Percentiles rank a stretch among this genome's conserved stretches.
These are phyloP conservation scores for Cynopterus brachyotis DNA, from an alignment of 2,113 vertebrate genomes.

Conservation along the genomic window DNA sequence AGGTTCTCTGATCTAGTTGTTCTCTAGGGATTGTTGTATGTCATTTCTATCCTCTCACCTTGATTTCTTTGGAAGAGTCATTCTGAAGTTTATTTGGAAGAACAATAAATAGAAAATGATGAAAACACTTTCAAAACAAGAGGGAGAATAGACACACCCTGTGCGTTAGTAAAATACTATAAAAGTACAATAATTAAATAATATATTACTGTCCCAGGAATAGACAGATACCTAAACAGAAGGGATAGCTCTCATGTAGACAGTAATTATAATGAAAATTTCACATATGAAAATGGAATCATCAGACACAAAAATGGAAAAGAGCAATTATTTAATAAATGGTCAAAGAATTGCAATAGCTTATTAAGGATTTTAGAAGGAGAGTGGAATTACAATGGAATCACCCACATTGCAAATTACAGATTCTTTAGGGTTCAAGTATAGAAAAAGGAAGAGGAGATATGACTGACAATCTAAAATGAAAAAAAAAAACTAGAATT, in stretches of 20 bases:
- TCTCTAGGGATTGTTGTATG: not conserved
- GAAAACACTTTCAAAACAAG: not conserved
- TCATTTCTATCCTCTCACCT: not conserved
- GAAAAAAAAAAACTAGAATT: not conserved
- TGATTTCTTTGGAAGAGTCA: not conserved
- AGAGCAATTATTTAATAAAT: conserved; percentile 10
- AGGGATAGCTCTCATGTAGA: not conserved
- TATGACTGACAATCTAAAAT: not conserved
- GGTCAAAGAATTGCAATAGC: not conserved
- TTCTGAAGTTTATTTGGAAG: not conserved
- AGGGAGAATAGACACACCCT: not conserved
- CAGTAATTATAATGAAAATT: not conserved
- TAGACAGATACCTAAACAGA: not conserved
- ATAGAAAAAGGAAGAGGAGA: not conserved
- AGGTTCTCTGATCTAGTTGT: not conserved
- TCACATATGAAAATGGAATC: not conserved
- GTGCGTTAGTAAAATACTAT: not conserved
- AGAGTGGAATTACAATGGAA: not conserved
- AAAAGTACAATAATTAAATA: conserved; percentile 6
- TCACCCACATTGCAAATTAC: not conserved
- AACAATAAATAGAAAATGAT: not conserved
- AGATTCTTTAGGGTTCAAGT: not conserved
- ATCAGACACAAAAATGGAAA: not conserved
- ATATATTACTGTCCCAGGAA: not conserved
- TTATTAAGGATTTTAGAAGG: not conserved